Percentiles rank a stretch among this genome's conserved stretches.
Conservation (phyloP, 1,140 invertebrate species). For the Euwallacea similis region DNA sequence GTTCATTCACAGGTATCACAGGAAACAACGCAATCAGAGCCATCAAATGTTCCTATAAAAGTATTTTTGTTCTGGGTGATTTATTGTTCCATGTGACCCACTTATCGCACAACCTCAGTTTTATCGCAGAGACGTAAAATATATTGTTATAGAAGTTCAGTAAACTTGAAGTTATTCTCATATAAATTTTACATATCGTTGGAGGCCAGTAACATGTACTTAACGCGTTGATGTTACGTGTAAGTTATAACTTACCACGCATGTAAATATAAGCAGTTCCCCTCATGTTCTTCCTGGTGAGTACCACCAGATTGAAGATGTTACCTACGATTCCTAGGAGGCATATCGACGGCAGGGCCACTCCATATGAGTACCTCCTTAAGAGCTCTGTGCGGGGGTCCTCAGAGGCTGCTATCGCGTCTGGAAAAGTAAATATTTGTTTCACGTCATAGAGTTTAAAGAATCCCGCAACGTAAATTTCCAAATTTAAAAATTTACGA, state of each 20-base stretch:
- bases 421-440: constrained; percentile 11
- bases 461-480: not conserved
- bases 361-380: constrained; percentile 69
- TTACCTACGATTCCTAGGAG: constrained; percentile 73
- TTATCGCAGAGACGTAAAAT: too few relatives aligned
- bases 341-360: constrained; percentile 70
- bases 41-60: too few relatives aligned
- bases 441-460: not conserved
- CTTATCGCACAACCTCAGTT: too few relatives aligned
- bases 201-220: too few relatives aligned
- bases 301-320: constrained; percentile 71
- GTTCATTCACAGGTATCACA: too few relatives aligned
- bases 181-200: too few relatives aligned
- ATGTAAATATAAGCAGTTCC: constrained; percentile 79
- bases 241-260: constrained; percentile 61
- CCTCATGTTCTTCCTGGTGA: constrained; percentile 72
- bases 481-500: not conserved
- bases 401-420: constrained; percentile 49
- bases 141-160: too few relatives aligned
- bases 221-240: too few relatives aligned
- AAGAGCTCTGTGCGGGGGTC: constrained; percentile 64
- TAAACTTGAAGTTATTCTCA: too few relatives aligned
- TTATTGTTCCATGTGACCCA: too few relatives aligned
- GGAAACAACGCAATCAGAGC: too few relatives aligned
- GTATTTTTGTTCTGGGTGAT: too few relatives aligned